Percentiles rank a stretch among this genome's conserved stretches.
These are phyloP conservation scores for Brachypalpus laphriformis DNA, from an alignment of 2,888 invertebrate species.

Conservation along the genomic window DNA sequence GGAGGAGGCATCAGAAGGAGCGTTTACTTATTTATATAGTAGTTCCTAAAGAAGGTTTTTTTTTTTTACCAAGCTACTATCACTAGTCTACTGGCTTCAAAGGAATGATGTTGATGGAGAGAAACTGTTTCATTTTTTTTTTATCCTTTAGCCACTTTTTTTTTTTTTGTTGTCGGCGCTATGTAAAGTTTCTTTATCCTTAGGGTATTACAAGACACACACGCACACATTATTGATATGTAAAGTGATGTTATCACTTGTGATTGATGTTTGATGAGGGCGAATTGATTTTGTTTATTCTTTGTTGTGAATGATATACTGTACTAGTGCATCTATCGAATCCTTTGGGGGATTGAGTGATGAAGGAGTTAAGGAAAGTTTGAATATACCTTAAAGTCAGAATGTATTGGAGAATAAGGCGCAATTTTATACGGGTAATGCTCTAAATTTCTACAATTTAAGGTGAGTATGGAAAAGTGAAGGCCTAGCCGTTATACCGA, in stretches of 20 bases:
- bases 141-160: slow-evolving; percentile 10
- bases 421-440: no score
- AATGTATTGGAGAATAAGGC: neutral
- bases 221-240: slow-evolving; percentile 69
- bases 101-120: slow-evolving; percentile 27
- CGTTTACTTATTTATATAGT: slow-evolving; percentile 65
- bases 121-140: slow-evolving; percentile 3
- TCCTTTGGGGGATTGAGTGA: slow-evolving; percentile 11
- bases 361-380: neutral
- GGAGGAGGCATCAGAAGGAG: slow-evolving; percentile 45
- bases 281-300: slow-evolving; percentile 70
- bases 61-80: neutral
- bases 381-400: neutral
- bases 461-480: no score
- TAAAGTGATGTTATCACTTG: slow-evolving; percentile 73
- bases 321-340: slow-evolving; percentile 36
- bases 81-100: slow-evolving; percentile 24
- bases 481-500: no score
- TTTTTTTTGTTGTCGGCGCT: slow-evolving; percentile 24
- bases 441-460: no score
- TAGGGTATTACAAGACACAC: slow-evolving; percentile 34
- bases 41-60: slow-evolving; percentile 47
- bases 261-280: slow-evolving; percentile 73
- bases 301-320: slow-evolving; percentile 49
- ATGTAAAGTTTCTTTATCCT: slow-evolving; percentile 57